phyloP scores from a whole-genome alignment of 1,140 invertebrate species.

The Antheraea pernyi region DNA sequence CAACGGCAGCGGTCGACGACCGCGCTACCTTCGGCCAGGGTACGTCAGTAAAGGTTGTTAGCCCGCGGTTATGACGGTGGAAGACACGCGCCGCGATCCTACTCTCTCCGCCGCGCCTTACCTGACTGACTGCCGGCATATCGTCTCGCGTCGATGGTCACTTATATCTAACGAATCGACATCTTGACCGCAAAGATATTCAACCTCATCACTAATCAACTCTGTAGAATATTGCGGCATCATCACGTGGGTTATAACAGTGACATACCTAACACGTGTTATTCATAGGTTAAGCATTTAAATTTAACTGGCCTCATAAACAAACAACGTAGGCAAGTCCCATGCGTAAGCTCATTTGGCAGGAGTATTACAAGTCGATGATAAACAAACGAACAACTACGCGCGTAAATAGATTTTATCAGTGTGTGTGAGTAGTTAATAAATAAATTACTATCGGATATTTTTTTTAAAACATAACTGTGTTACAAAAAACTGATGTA shows the following conservation, averaged over 20 bases:
- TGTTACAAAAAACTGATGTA: no score
- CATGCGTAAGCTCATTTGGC: slow-evolving; percentile 12
- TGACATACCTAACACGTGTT: not conserved
- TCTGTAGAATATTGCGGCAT: no score
- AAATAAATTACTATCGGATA: no score
- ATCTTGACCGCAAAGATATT: not conserved
- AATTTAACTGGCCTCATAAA: slow-evolving; percentile 11
- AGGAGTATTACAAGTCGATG: slow-evolving; percentile 9
- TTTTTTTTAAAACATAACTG: no score
- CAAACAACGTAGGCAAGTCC: slow-evolving; percentile 14
- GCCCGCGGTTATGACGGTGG: slow-evolving; percentile 15
- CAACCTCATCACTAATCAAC: not conserved
- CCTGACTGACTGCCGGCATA: no score
- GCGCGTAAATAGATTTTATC: slow-evolving; percentile 2
- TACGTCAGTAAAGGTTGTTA: slow-evolving; percentile 43
- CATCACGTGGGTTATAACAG: no score
- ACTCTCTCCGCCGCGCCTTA: no score
- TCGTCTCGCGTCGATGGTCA: not conserved
- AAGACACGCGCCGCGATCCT: no score
- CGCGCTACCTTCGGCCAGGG: slow-evolving; percentile 33
- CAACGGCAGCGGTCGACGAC: slow-evolving; percentile 44
- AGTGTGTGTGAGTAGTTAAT: no score
- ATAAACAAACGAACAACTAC: slow-evolving; percentile 9
- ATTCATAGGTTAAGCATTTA: slow-evolving; percentile 2
- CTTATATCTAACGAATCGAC: not conserved